Base-by-base conservation (phyloP, 2,888 invertebrate species). In the Hemithea aestivaria region DNA sequence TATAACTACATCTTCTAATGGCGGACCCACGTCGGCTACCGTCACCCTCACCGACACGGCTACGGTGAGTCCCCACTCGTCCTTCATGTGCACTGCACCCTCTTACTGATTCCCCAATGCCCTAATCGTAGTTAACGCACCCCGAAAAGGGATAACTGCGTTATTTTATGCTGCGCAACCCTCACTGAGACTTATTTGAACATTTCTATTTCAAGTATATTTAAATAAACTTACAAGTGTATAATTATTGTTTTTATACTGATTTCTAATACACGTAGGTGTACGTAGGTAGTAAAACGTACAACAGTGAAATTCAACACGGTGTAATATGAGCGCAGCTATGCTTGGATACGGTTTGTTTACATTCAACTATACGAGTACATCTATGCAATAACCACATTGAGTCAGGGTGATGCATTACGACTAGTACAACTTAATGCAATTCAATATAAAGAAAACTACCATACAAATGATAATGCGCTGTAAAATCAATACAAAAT, bases 31-130 rank as follows among this genome's bases (percentile, higher is more conserved):
- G 67, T 73, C 82, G 38, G 81, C 82, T 53, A 85, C 88, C 48
- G 87, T 80, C 69, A 85, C 87, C 85, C 84, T 84, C 58, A 85
- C 85, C 60, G 87, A 87, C 53, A 84, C 81, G 56, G 81, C 83
- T 60, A 81, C 85, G 78, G 89, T 91, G 82, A 88, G 91, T 85
- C 77, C 79, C 75, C 70, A 64, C 63, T 60, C 66, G 66, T 57
- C 57, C 70, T 69, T 80, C 75, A 72, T 72, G 61, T 22, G 16
- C 16, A 16, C 16, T 16, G 70, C 82, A 80, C 85, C 85, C 85
- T 82, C 70, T 56, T 56, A 72, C 55, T 51, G 59, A 66, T 80
- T n/a, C 81, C 84, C 84, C 87, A 66, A 79, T 16, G 80, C 84
- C 84, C 87, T 77, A 78, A 77, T 73, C 66, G 65, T 58, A 72